Base-by-base conservation (phyloP, 1,140 invertebrate genomes). In the Ceratina australensis region DNA sequence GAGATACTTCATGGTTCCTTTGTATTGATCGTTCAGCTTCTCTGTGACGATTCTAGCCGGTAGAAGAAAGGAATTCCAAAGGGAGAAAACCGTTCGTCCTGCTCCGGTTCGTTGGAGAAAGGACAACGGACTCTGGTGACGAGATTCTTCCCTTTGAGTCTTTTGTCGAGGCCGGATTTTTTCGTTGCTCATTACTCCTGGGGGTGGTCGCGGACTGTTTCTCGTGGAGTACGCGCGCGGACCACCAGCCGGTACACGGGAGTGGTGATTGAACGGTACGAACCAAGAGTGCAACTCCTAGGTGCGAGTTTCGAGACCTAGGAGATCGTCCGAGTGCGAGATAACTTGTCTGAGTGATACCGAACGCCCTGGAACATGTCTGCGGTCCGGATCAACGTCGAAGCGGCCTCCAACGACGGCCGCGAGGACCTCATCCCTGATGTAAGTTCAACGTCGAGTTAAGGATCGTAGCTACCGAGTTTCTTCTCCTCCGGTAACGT, bases 11-110 rank as follows among this genome's bases (percentile, higher is more conserved):
- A 79, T 59, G 69, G 69, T 65, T 78, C 47, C 0, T 13, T 60
- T 63, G 49, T 42, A 49, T n/a, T 54, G 74, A 73, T 59, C 77
- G 13, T 49, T 57, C 24, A 56, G 68, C 68, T 52, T 42, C 24
- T 47, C 24, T 52, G 90, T 90, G 91, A 91, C 71, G 88, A 91
- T 81, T 90, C 89, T 42, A 89, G 54, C 84, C 86, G 71, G 33
- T 26, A 24, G 5, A 20, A 52, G 28, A 52, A 33, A 28, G n/a
- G 24, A 52, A 64, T 42, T 42, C 33, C 33, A 42, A 42, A 42
- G 33, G 52, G 52, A 59, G 81, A 28, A 42, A 28, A 49, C 12
- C 64, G 28, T 74, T 74, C 16, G 78, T 83, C 64, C 78, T 77
- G 81, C 74, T 68, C 80, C 56, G 42, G 71, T 20, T 73, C n/a